A percentile compares a stretch with the other conserved stretches of the same genome.
phyloP scores from a whole-genome alignment of 2,113 vertebrate genomes.

The Psilopogon haemacephalus region DNA sequence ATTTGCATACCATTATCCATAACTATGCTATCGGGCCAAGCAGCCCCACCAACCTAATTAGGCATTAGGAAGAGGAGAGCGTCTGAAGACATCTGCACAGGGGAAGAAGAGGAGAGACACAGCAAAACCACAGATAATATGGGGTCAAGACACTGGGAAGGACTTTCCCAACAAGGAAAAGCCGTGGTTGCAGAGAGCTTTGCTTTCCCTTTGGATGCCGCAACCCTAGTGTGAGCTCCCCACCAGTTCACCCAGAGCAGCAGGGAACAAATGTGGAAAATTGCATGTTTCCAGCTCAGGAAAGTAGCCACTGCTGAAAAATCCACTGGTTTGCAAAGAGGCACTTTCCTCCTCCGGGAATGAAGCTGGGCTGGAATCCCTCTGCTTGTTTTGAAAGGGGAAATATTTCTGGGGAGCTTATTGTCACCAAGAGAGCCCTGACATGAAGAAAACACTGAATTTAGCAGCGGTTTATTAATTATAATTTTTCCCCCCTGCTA shows the following conservation, averaged over 20 bases:
- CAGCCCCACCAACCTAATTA: slow-evolving; percentile 1
- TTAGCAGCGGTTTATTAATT: neutral
- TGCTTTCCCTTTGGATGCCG: neutral
- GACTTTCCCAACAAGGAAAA: neutral
- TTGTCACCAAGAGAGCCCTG: neutral
- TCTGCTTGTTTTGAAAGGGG: neutral
- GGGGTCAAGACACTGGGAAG: neutral
- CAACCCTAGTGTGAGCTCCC: neutral
- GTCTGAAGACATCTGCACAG: neutral
- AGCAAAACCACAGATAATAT: neutral
- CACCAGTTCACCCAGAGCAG: neutral
- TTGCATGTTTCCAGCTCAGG: neutral
- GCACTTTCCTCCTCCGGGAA: neutral
- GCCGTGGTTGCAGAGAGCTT: neutral
- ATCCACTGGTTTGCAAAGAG: fast-evolving
- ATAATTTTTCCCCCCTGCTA: neutral
- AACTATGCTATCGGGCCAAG: neutral
- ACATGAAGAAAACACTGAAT: neutral
- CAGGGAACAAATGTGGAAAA: neutral
- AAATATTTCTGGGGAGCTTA: neutral
- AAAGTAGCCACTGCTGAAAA: fast-evolving
- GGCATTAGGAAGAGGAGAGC: neutral
- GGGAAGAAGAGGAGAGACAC: neutral
- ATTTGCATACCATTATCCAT: slow-evolving; percentile 38
- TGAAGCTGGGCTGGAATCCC: neutral